phyloP scores from a whole-genome alignment of 1,140 invertebrate species.

The Drosophila orena region DNA sequence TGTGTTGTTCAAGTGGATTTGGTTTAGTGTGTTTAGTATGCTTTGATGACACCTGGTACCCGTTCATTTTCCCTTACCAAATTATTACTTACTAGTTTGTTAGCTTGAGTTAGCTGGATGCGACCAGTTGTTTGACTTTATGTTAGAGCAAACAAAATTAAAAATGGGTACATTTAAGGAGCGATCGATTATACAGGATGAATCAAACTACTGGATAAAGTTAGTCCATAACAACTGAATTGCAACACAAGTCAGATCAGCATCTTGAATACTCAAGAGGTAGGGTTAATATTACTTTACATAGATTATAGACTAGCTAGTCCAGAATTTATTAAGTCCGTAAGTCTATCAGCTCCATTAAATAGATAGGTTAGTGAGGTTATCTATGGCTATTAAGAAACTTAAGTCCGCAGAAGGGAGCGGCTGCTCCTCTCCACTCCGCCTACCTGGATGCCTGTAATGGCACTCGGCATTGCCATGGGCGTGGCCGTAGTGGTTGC shows the following conservation, averaged over 20 bases:
- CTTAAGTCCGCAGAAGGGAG: slow-evolving; percentile 32
- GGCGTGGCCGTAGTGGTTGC: slow-evolving; percentile 74
- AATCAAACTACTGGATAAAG: no score
- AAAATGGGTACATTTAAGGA: slow-evolving; percentile 3
- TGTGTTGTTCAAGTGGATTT: slow-evolving; percentile 23
- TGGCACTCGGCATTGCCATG: slow-evolving; percentile 87
- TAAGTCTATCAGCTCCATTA: not conserved
- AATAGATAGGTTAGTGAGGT: slow-evolving; percentile 15
- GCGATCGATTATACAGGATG: not conserved
- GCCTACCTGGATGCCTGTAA: slow-evolving; percentile 86
- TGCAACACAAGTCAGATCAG: no score
- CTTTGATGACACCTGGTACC: slow-evolving; percentile 28
- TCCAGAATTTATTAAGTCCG: not conserved
- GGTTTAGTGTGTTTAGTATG: slow-evolving; percentile 76
- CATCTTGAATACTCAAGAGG: no score
- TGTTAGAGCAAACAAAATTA: slow-evolving; percentile 46
- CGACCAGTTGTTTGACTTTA: slow-evolving; percentile 53
- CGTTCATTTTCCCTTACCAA: slow-evolving; percentile 4
- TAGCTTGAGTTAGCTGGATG: slow-evolving; percentile 41
- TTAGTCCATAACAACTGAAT: no score
- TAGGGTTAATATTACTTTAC: no score
- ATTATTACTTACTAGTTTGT: slow-evolving; percentile 50
- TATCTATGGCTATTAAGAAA: slow-evolving; percentile 2
- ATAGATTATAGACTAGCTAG: not conserved
- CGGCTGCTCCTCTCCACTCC: slow-evolving; percentile 28